These are phyloP conservation scores for Hepsetus odoe DNA, from an alignment of 2,113 vertebrate genomes.

Conservation along the genomic window DNA sequence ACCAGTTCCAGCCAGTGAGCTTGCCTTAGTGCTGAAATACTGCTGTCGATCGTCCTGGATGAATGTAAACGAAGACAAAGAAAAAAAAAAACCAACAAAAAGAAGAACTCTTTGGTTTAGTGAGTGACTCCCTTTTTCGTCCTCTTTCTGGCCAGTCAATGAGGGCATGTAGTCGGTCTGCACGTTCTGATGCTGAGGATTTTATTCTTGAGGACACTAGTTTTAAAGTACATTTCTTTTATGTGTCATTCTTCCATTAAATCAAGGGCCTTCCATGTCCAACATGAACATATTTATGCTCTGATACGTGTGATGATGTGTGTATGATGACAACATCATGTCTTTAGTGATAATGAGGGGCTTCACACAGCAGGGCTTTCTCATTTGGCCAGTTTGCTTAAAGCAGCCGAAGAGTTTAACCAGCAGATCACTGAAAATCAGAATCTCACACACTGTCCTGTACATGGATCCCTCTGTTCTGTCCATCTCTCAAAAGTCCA, in stretches of 20 bases:
- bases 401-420: too few relatives aligned
- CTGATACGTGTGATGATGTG: background rate
- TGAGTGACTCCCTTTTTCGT: slow-evolving; percentile 46
- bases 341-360: background rate
- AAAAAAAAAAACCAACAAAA: slow-evolving; percentile 11
- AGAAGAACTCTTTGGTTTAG: slow-evolving; percentile 58
- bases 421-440: too few relatives aligned
- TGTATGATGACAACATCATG: background rate
- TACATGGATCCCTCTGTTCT: too few relatives aligned
- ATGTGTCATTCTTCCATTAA: slow-evolving; percentile 33
- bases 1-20: background rate
- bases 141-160: slow-evolving; percentile 6
- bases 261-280: background rate
- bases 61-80: slow-evolving; percentile 20
- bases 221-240: slow-evolving; percentile 15
- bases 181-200: background rate
- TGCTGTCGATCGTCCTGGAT: background rate
- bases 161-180: background rate
- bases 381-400: background rate
- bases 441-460: too few relatives aligned
- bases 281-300: background rate
- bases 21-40: slow-evolving; percentile 1
- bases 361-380: background rate
- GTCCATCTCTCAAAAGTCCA: too few relatives aligned
- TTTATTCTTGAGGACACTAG: background rate